A percentile compares a stretch with the other conserved stretches of the same genome.
These are phyloP conservation scores for Indicator indicator DNA, from an alignment of 2,113 vertebrate species.

Conservation along the genomic window DNA sequence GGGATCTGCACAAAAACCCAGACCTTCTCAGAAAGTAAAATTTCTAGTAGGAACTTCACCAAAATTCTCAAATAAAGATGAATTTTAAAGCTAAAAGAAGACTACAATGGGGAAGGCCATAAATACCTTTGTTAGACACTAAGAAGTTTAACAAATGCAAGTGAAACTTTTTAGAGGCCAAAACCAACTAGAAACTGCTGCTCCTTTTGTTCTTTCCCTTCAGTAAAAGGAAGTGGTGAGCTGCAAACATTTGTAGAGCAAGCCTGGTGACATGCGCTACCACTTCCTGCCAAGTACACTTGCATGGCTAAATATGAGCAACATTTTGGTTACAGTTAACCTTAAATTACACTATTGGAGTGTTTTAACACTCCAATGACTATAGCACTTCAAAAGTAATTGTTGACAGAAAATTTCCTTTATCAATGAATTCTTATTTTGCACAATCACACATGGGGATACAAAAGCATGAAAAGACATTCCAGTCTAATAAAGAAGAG, in stretches of 20 bases:
- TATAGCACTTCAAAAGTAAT: background rate
- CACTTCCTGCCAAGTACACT: conserved; percentile 51
- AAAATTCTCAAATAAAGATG: background rate
- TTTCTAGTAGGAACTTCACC: background rate
- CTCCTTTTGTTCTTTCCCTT: conserved; percentile 46
- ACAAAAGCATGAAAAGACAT: background rate
- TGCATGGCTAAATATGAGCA: background rate
- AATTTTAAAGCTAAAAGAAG: background rate
- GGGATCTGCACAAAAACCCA: background rate
- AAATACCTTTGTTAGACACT: background rate
- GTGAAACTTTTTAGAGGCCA: background rate
- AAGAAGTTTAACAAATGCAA: background rate
- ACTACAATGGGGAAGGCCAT: background rate
- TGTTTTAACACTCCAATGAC: background rate
- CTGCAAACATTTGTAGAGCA: background rate
- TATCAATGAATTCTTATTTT: background rate
- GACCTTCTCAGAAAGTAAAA: background rate
- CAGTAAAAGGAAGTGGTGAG: conserved; percentile 63
- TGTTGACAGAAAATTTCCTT: background rate
- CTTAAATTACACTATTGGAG: background rate
- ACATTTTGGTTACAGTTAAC: background rate
- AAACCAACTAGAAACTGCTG: background rate
- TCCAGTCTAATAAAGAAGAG: background rate
- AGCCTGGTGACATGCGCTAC: conserved; percentile 19
- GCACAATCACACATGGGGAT: background rate